Percentiles rank a stretch among this genome's conserved stretches.
Evolutionary conservation across 2,797 vertebrate species (phyloP).

Genomic region (Tragopan temminckii): DNA sequence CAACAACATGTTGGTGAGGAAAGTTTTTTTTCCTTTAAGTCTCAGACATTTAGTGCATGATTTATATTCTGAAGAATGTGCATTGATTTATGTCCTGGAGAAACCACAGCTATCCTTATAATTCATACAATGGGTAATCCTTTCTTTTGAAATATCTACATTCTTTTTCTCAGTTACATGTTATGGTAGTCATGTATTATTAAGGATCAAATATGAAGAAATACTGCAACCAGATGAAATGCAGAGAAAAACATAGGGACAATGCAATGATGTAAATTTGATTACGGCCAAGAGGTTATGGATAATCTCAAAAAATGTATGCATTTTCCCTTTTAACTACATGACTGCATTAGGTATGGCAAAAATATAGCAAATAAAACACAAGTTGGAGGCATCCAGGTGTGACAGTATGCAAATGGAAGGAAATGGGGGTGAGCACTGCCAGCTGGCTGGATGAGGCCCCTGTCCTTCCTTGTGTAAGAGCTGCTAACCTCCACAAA

Average conservation of each 20-base stretch:
- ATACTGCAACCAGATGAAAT: neutral
- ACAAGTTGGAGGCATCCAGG: neutral
- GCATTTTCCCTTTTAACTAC: slow-evolving; percentile 6
- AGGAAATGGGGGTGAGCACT: neutral
- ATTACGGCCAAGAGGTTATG: neutral
- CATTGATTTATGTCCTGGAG: slow-evolving; percentile 53
- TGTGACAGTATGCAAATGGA: neutral
- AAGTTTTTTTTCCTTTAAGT: slow-evolving; percentile 28
- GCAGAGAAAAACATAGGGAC: neutral
- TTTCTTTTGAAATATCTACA: neutral
- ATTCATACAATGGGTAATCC: neutral
- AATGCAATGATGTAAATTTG: neutral
- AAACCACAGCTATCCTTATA: slow-evolving; percentile 34
- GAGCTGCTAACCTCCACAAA: neutral
- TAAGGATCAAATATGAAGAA: neutral
- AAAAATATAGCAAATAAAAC: neutral
- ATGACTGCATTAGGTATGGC: neutral
- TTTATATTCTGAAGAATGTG: slow-evolving; percentile 57
- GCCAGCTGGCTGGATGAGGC: neutral
- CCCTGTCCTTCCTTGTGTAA: neutral
- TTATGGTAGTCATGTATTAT: neutral
- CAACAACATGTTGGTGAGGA: slow-evolving; percentile 15
- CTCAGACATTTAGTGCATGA: slow-evolving; percentile 25
- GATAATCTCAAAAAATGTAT: neutral
- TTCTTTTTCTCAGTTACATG: neutral